These are phyloP conservation scores for Pseudochirops corinnae DNA, from an alignment of 2,797 vertebrate genomes.

Conservation along the genomic window DNA sequence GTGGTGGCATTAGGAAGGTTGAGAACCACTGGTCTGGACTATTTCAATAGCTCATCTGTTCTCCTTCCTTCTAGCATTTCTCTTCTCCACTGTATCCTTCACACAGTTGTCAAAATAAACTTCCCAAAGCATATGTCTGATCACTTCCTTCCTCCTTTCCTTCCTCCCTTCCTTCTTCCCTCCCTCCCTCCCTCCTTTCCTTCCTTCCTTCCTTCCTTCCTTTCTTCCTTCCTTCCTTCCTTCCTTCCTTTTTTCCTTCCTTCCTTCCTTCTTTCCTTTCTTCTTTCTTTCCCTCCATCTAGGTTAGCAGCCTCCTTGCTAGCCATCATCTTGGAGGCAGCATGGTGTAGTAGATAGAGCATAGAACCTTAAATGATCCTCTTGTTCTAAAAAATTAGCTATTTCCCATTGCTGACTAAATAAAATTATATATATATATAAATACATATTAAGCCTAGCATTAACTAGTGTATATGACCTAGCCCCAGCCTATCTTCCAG, in stretches of 20 bases:
- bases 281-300: too few species aligned
- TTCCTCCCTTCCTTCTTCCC: neutral
- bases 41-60: neutral
- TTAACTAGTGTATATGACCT: neutral
- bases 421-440: neutral
- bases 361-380: too few species aligned
- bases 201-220: constrained; percentile 4
- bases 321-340: too few species aligned
- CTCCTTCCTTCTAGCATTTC: neutral
- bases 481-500: neutral
- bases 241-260: neutral
- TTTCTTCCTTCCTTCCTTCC: neutral
- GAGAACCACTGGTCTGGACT: neutral
- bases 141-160: neutral
- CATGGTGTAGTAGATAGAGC: too few species aligned
- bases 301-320: too few species aligned
- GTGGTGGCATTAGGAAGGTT: too few species aligned
- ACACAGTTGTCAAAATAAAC: neutral
- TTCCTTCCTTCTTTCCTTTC: constrained; percentile 1
- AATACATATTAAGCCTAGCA: neutral
- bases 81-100: neutral
- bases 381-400: neutral
- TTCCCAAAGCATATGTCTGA: neutral
- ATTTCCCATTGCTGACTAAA: neutral
- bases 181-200: too few species aligned